These are phyloP conservation scores for Spisula solida DNA, from an alignment of 2,888 invertebrate genomes.

Conservation along the genomic window DNA sequence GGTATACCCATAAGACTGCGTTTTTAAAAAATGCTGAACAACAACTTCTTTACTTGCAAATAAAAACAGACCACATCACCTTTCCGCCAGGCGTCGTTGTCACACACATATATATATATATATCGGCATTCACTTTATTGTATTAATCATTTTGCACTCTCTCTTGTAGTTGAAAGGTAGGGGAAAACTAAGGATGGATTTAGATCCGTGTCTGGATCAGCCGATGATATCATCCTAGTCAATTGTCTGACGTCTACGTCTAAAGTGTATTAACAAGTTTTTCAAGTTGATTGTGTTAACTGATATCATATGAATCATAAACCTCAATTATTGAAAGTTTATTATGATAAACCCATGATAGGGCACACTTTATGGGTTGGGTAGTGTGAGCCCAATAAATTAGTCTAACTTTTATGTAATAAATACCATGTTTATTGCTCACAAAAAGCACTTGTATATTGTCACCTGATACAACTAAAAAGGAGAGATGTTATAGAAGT, in stretches of 20 bases:
- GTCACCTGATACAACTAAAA: neutral
- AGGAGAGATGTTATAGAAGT: neutral
- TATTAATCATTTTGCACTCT: slow-evolving; percentile 19
- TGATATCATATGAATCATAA: slow-evolving; percentile 31
- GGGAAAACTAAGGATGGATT: neutral
- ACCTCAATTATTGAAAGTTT: slow-evolving; percentile 18
- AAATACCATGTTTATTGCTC: slow-evolving; percentile 4
- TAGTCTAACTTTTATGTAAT: slow-evolving; percentile 6
- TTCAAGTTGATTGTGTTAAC: slow-evolving; percentile 23
- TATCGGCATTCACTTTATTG: too few relatives aligned
- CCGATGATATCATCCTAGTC: neutral
- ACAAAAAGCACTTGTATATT: neutral
- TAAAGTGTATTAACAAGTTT: slow-evolving; percentile 15
- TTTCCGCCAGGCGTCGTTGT: too few relatives aligned
- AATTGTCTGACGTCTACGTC: neutral
- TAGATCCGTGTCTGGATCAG: neutral
- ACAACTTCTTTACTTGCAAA: too few relatives aligned
- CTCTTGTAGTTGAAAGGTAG: neutral
- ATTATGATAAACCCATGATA: neutral
- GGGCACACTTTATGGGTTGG: neutral
- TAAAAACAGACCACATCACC: too few relatives aligned
- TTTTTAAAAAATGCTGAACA: too few relatives aligned
- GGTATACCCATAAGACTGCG: too few relatives aligned
- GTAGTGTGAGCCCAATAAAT: slow-evolving; percentile 2
- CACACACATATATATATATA: too few relatives aligned